Conservation (phyloP, 2,113 vertebrate genomes). For the Poicephalus gulielmi region DNA sequence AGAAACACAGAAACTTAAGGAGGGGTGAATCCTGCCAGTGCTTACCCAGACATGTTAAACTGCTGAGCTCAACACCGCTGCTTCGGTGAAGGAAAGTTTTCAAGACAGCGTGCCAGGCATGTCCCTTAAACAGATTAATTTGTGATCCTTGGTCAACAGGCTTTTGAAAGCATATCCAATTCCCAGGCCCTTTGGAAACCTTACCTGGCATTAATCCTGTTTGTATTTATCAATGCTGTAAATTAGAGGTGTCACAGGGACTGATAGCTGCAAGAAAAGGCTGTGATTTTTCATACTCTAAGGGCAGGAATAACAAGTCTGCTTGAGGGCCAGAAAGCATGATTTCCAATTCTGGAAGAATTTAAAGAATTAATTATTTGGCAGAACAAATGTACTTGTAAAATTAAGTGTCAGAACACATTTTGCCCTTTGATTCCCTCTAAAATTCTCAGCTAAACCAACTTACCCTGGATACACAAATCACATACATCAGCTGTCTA, state of each 20-base stretch:
- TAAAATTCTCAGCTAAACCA: conserved; percentile 32
- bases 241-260: not conserved
- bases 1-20: conserved; percentile 8
- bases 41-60: not conserved
- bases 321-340: not conserved
- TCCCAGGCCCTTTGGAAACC: conserved; percentile 44
- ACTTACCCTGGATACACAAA: conserved; percentile 8
- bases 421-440: conserved; percentile 52
- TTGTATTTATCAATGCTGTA: not conserved
- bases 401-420: conserved; percentile 29
- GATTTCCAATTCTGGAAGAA: conserved; percentile 57
- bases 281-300: not conserved
- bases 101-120: not conserved
- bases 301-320: conserved; percentile 15
- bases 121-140: not conserved
- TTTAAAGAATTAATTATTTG: conserved; percentile 65
- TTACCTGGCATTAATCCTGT: conserved; percentile 18
- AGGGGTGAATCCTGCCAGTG: not conserved
- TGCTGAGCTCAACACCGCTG: not conserved
- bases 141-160: not conserved
- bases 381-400: conserved; percentile 60
- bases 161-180: not conserved
- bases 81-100: not conserved
- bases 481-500: not conserved
- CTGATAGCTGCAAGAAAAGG: not conserved